phyloP scores from a whole-genome alignment of 1,140 invertebrate genomes.

The Diachasmimorpha longicaudata region DNA sequence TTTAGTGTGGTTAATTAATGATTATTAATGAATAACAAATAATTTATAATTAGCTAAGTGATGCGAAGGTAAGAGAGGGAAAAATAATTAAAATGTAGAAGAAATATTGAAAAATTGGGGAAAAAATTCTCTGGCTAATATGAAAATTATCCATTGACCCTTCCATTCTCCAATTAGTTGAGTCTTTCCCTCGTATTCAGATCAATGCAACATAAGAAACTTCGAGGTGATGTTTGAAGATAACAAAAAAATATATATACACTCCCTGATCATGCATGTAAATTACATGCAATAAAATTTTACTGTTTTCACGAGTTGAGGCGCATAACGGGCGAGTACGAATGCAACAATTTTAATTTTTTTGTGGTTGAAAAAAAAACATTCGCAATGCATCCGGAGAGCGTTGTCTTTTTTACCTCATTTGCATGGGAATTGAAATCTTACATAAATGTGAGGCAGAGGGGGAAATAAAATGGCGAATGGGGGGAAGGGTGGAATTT shows the following conservation, averaged over 20 bases:
- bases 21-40: too few species aligned
- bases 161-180: neutral
- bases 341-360: neutral
- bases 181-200: neutral
- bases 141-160: neutral
- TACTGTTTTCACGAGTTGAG: neutral
- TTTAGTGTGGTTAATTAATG: too few species aligned
- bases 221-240: neutral
- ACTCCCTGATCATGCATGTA: neutral
- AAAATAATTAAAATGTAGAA: too few species aligned
- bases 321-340: neutral
- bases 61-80: too few species aligned
- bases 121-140: too few species aligned
- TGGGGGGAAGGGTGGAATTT: neutral
- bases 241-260: neutral
- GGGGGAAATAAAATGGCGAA: neutral
- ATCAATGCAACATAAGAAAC: neutral
- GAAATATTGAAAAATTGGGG: neutral
- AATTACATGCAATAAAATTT: constrained; percentile 4
- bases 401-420: neutral
- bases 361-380: neutral
- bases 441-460: neutral
- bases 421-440: neutral
- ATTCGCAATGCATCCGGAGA: neutral
- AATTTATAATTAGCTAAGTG: too few species aligned